Evolutionary conservation across 2,113 vertebrate genomes (phyloP).

Genomic region (Condylura cristata): DNA sequence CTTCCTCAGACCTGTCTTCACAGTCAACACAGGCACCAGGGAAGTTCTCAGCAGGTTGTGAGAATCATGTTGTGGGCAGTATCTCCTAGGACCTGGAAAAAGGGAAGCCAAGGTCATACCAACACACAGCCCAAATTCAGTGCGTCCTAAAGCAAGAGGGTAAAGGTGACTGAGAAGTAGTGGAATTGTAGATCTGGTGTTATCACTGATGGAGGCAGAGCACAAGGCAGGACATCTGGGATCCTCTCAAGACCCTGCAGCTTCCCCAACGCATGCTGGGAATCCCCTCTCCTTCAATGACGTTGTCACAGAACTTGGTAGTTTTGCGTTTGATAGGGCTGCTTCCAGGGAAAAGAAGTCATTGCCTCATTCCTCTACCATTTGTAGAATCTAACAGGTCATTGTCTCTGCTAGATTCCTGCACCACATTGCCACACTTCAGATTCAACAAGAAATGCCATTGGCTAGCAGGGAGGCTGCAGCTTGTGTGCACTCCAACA

Average conservation of each 20-base stretch:
- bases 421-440: neutral
- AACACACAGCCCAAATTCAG: fast-evolving
- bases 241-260: neutral
- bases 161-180: neutral
- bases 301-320: neutral
- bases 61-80: neutral
- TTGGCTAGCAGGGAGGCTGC: neutral
- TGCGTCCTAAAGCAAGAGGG: neutral
- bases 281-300: neutral
- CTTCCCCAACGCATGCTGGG: neutral
- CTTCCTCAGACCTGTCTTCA: neutral
- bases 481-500: too few relatives aligned
- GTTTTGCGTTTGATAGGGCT: neutral
- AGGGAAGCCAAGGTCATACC: neutral
- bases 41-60: neutral
- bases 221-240: neutral
- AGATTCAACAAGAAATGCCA: neutral
- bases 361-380: neutral
- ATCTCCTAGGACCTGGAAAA: neutral
- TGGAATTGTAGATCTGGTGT: neutral
- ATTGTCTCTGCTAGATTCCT: neutral
- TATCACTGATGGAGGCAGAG: neutral
- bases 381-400: neutral
- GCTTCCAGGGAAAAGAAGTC: neutral
- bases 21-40: neutral